Base-by-base conservation (phyloP, 2,888 invertebrate genomes). In the Eupelmus urozonus region DNA sequence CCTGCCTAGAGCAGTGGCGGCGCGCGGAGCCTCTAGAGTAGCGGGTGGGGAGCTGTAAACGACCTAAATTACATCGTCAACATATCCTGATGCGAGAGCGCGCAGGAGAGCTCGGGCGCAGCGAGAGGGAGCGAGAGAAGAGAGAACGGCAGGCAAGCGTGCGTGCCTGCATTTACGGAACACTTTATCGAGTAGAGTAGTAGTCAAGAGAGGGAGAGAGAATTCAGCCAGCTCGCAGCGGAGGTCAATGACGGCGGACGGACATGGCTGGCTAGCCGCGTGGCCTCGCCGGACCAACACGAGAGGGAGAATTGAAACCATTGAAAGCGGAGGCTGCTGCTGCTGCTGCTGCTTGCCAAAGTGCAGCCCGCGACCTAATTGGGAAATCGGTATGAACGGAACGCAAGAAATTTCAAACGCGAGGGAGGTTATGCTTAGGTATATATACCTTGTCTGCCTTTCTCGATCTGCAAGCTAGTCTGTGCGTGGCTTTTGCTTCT, bases 371-470 rank as follows among this genome's bases (percentile, higher is more conserved):
- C 53, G 53, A 53, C 76, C 82, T 82, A 82, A 82, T 82, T 82
- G 81, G 80, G 69, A 77, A 81, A 79, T 80, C 71, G 81, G 79
- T 67, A 80, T 66, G 77, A 81, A 57, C 76, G 81, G 81, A 72
- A 73, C 60, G 81, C 73, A 66, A 78, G 73, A 70, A 70, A 79
- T 79, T 72, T 45, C 76, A 27, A 63, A n/a, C 45, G 25, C 42
- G 49, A 0, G 18, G 20, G 27, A 16, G 16, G 5, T 34, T 34
- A 34, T 34, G n/a, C n/a, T n/a, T n/a, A n/a, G n/a, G n/a, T n/a
- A n/a, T n/a, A n/a, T n/a, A n/a, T n/a, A n/a, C n/a, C n/a, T n/a
- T n/a, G n/a, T n/a, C n/a, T n/a, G n/a, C n/a, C n/a, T n/a, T n/a
- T n/a, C n/a, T n/a, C n/a, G n/a, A n/a, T n/a, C n/a, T n/a, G n/a